Base-by-base conservation (phyloP, 2,113 vertebrate genomes). In the Boleophthalmus pectinirostris region DNA sequence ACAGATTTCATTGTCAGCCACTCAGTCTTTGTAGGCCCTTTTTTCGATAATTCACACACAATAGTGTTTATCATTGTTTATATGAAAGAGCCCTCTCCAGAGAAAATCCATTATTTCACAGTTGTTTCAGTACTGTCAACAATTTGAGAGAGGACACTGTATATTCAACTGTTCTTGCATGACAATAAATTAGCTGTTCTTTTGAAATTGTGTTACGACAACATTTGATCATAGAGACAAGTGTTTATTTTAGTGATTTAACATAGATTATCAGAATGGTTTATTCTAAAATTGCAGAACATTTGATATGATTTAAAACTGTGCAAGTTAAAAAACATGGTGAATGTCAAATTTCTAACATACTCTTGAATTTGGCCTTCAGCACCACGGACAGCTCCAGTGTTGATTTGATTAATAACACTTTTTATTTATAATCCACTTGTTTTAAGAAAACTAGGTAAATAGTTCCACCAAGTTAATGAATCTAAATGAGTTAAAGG, bases 341-440 rank as follows among this genome's bases (percentile, higher is more conserved):
- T 10, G 20, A 10, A 20, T 53, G 1, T 21, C 20, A 10, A 1
- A 21, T 21, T n/a, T 54, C 20, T 21, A 54, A 54, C 9, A 21
- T n/a, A 10, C 29, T 35, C 3, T 63, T 61, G 58, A 18, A 14
- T 16, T 8, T 33, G 25, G 58, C 3, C 23, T 61, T 35, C 61
- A 64, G 33, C 18, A 38, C 29, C 56, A 58, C 23, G 56, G 56
- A 58, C 61, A 64, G 61, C 61, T 64, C 56, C 61, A 43, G 10
- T 33, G 0, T 8, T 10, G 29, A 20, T 20, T 38, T 25, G 24
- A n/a, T 7, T 21, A 43, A 43, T 43, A 43, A 10, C 10, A 11
- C 38, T 10, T 43, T 43, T 10, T 43, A 43, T 43, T 43, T 43
- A 11, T 10, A 43, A 43, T 43, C 9, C 38, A 43, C 38, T 10